phyloP scores from a whole-genome alignment of 2,888 invertebrate species.

The Ypsolopha scabrella region DNA sequence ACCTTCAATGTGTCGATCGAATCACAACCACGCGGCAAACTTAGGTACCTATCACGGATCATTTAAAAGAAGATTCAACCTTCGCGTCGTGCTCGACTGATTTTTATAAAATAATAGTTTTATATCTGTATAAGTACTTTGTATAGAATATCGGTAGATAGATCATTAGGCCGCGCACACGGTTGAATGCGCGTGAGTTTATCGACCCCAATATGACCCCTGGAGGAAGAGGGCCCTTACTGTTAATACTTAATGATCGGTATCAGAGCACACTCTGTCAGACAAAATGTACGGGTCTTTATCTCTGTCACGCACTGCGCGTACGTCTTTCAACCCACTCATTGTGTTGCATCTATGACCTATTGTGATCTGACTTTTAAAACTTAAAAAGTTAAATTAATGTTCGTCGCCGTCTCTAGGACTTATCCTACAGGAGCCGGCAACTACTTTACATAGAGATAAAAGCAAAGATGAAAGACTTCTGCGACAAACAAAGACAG shows the following conservation, averaged over 20 bases:
- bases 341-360: conserved; percentile 17
- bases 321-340: conserved; percentile 25
- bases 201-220: conserved; percentile 50
- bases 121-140: background rate
- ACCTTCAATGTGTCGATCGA: too few relatives aligned
- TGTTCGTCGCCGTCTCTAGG: background rate
- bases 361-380: conserved; percentile 14
- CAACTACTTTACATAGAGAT: background rate
- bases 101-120: background rate
- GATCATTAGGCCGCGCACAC: conserved; percentile 15
- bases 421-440: background rate
- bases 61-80: background rate
- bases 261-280: conserved; percentile 29
- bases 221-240: conserved; percentile 52
- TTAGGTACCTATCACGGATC: background rate
- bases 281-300: conserved; percentile 39
- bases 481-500: conserved; percentile 14
- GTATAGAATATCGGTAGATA: conserved; percentile 1
- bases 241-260: conserved; percentile 40
- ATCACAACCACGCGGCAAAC: too few relatives aligned
- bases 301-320: conserved; percentile 48
- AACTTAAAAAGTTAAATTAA: background rate
- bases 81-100: background rate
- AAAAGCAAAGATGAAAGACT: background rate
- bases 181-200: conserved; percentile 51